A percentile compares a stretch with the other conserved stretches of the same genome.
phyloP scores from a whole-genome alignment of 2,113 vertebrate species.

The Ellobius talpinus region DNA sequence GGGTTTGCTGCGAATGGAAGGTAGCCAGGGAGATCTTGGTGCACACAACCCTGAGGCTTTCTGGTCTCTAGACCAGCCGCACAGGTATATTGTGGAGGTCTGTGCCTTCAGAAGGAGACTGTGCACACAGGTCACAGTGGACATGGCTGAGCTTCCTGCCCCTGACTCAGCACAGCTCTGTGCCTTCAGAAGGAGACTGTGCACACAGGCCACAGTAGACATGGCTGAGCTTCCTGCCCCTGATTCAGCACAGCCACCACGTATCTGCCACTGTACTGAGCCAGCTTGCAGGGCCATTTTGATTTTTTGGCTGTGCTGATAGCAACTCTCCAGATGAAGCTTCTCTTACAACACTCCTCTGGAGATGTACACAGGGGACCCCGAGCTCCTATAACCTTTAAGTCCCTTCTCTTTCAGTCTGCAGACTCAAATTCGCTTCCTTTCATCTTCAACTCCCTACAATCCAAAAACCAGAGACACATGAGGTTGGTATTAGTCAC shows the following conservation, averaged over 20 bases:
- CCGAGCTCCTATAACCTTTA: fast-evolving
- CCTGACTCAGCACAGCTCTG: background rate
- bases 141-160: background rate
- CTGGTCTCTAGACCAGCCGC: background rate
- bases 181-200: background rate
- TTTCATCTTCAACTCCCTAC: too few relatives aligned
- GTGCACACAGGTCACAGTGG: fast-evolving
- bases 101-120: background rate
- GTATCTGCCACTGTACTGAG: fast-evolving
- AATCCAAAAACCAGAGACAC: background rate
- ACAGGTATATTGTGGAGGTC: fast-evolving
- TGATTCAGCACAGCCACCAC: too few relatives aligned
- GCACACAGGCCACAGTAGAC: fast-evolving
- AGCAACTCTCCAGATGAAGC: too few relatives aligned
- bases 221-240: background rate
- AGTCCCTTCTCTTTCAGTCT: background rate
- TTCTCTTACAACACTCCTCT: fast-evolving
- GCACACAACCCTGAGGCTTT: background rate
- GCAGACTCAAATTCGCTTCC: background rate
- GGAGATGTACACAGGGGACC: background rate
- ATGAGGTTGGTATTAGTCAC: background rate
- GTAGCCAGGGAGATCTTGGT: fast-evolving
- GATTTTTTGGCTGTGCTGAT: too few relatives aligned
- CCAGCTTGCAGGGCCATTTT: background rate
- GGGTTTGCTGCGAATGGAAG: too few relatives aligned